These are phyloP conservation scores for Gastrophysa polygoni DNA, from an alignment of 2,888 invertebrate species.

Conservation along the genomic window DNA sequence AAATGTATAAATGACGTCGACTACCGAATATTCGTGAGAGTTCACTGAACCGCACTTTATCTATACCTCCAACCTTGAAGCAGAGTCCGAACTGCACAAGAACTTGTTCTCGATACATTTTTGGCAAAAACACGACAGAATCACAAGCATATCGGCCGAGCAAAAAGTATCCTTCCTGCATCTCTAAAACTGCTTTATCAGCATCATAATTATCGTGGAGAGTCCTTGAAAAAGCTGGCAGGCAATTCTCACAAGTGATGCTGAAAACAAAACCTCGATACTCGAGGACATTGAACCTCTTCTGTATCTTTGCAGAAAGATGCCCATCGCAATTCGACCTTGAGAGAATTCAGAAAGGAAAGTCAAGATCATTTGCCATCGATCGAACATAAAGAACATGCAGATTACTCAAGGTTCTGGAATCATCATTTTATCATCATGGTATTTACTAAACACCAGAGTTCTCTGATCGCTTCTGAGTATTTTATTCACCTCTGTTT, in stretches of 20 bases:
- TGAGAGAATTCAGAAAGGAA: no score
- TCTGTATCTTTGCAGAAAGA: slow-evolving; percentile 8
- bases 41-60: not conserved
- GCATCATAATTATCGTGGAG: not conserved
- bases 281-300: slow-evolving; percentile 22
- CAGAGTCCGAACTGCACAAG: not conserved
- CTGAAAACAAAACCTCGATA: slow-evolving; percentile 13
- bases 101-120: slow-evolving; percentile 2
- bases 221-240: slow-evolving; percentile 7
- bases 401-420: no score
- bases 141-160: not conserved
- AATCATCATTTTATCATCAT: no score
- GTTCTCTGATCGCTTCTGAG: no score
- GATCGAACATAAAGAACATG: no score
- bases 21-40: not conserved
- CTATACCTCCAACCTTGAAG: not conserved
- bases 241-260: slow-evolving; percentile 1
- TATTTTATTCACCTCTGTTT: no score
- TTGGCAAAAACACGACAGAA: not conserved
- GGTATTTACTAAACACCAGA: no score
- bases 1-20: not conserved
- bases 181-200: slow-evolving; percentile 9
- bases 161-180: slow-evolving; percentile 2
- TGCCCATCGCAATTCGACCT: no score
- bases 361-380: no score